Base-by-base conservation (phyloP, 2,113 vertebrate species). In the Crotalus helleri region DNA sequence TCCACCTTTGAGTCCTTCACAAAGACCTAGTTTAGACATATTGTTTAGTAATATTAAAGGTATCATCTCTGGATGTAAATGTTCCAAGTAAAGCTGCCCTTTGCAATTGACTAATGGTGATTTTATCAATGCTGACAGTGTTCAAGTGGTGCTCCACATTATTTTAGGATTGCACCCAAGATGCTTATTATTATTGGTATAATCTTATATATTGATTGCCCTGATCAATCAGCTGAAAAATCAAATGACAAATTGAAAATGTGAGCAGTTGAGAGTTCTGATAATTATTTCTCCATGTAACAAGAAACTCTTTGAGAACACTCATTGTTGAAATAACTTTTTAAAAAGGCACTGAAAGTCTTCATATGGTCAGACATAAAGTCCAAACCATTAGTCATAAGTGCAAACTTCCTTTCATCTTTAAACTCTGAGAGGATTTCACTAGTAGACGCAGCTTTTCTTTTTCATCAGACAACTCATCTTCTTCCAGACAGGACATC, bases 341-440 rank as follows among this genome's bases (percentile, higher is more conserved):
- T 81, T 39, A 8, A 81, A 81, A 81, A 81, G 8, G 61, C 26
- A 23, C 81, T 13, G 92, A 87, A 96, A 92, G 33, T 61, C n/a
- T 88, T 53, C 0, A 61, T 5, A 51, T 92, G 51, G 85, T n/a
- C 21, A 85, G 85, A 13, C 21, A 58, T 1, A 0, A 19, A 57
- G 5, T 51, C 69, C 21, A 85, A 58, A 91, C 29, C 0, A 58
- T 86, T 69, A 0, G 0, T 0, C 0, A 54, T 39, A 46, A 88
- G 55, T 54, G 29, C 39, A 89, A 39, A 1, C 29, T 85, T 8
- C 15, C 85, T 74, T 92, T 59, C 7, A 11, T 92, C 87, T 58
- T 59, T 88, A 95, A 74, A 90, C 86, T 94, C 44, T 58, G 54
- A 49, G 94, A 91, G 12, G 94, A 94, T 94, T 95, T 95, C 96